phyloP scores from a whole-genome alignment of 2,113 vertebrate genomes.

The Monarcha castaneiventris region DNA sequence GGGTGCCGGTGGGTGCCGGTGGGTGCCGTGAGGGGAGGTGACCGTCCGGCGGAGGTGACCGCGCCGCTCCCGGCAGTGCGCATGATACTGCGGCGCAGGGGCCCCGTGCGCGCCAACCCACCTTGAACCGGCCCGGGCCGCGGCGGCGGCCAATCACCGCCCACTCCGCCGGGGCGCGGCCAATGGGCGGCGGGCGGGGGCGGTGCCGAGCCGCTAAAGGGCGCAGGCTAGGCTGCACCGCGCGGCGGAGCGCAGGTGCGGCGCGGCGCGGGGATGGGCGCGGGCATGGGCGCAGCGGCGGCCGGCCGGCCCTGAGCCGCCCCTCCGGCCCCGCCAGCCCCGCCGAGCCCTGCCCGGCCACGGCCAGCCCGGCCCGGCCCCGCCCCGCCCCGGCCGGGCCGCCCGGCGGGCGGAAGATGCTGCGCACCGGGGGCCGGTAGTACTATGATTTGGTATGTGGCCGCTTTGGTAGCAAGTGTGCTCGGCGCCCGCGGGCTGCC shows the following conservation, averaged over 20 bases:
- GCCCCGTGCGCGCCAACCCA: constrained; percentile 91
- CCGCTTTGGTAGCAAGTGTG: constrained; percentile 99
- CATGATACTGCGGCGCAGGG: constrained; percentile 96
- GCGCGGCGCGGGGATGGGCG: no score
- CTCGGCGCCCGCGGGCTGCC: constrained; percentile 92
- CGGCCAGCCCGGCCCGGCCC: no score
- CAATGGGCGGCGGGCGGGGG: constrained; percentile 52
- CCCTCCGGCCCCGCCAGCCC: no score
- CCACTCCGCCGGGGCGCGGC: constrained; percentile 57
- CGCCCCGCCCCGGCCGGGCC: not conserved
- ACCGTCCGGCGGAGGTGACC: constrained; percentile 22
- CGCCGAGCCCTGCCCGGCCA: no score
- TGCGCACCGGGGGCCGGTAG: constrained; percentile 81
- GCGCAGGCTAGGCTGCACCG: no score
- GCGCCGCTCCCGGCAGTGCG: constrained; percentile 81
- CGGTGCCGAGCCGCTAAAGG: not conserved
- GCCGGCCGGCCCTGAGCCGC: no score
- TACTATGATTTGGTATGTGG: constrained; percentile 96
- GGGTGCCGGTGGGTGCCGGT: no score
- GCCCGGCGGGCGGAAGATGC: constrained; percentile 72
- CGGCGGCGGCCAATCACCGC: constrained; percentile 79
- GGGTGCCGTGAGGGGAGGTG: no score
- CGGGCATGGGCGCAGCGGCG: no score
- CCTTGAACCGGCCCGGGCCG: constrained; percentile 82
- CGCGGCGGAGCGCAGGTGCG: no score